phyloP scores from a whole-genome alignment of 1,140 invertebrate genomes.

The Zaprionus africanus region DNA sequence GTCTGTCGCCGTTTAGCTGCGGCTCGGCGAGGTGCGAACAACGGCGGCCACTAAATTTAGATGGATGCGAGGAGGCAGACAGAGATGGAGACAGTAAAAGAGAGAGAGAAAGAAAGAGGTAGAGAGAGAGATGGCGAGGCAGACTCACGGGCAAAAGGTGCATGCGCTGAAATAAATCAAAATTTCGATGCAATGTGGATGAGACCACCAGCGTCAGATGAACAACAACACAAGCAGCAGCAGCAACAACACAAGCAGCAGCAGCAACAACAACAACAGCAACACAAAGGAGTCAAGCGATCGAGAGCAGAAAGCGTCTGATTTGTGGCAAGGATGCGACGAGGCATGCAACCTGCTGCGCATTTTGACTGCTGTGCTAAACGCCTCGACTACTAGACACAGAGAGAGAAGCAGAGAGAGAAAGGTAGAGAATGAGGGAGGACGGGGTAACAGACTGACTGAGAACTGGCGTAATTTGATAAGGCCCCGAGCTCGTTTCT shows the following conservation, averaged over 20 bases:
- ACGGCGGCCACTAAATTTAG: constrained; percentile 63
- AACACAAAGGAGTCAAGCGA: constrained; percentile 28
- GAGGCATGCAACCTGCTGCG: constrained; percentile 56
- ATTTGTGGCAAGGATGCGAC: constrained; percentile 11
- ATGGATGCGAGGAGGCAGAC: not conserved
- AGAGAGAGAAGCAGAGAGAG: not conserved
- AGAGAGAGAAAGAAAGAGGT: not conserved
- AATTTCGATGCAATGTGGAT: constrained; percentile 52
- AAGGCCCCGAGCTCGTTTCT: constrained; percentile 64
- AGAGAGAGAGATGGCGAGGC: not conserved
- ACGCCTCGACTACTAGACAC: constrained; percentile 37
- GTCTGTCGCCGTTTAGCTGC: constrained; percentile 53
- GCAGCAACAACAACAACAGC: constrained; percentile 8
- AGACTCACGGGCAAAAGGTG: constrained; percentile 44
- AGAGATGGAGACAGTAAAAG: not conserved
- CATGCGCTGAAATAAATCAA: constrained; percentile 70
- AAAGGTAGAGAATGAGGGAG: not conserved
- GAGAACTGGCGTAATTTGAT: constrained; percentile 48
- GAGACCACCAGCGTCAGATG: constrained; percentile 72
- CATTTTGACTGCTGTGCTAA: constrained; percentile 54
- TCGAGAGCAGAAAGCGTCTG: constrained; percentile 9
- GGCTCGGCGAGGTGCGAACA: constrained; percentile 70
- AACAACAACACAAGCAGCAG: constrained; percentile 44
- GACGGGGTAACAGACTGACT: not conserved
- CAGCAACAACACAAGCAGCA: constrained; percentile 4